phyloP scores from a whole-genome alignment of 1,140 invertebrate species.

The Lineus longissimus region DNA sequence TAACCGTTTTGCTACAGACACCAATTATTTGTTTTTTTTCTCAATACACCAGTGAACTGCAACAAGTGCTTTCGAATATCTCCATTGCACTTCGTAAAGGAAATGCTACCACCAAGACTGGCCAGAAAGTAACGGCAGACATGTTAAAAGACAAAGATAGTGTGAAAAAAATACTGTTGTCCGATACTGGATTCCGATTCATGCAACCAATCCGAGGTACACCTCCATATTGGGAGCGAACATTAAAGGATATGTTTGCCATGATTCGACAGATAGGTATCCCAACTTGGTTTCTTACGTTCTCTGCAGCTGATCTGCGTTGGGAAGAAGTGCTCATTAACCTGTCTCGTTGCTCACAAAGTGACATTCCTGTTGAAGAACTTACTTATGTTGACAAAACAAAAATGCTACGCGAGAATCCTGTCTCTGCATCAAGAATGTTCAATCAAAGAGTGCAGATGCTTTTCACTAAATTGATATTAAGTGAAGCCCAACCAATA shows the following conservation, averaged over 20 bases:
- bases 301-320: slow-evolving; percentile 22
- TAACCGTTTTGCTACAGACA: neutral
- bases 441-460: neutral
- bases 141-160: slow-evolving; percentile 1
- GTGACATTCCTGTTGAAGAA: neutral
- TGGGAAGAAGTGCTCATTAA: slow-evolving; percentile 18
- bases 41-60: neutral
- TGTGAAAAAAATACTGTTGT: neutral
- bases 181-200: neutral
- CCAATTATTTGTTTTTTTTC: neutral
- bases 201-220: neutral
- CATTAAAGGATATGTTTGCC: neutral
- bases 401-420: neutral
- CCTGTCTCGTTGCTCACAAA: neutral
- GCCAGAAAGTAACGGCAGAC: too few species aligned
- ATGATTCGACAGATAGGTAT: neutral
- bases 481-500: neutral
- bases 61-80: neutral
- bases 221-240: slow-evolving; percentile 2
- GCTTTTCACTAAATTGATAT: neutral
- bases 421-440: slow-evolving; percentile 1
- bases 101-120: too few species aligned
- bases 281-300: slow-evolving; percentile 22
- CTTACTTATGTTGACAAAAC: neutral
- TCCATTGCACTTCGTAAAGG: neutral